These are phyloP conservation scores for Leguminivora glycinivorella DNA, from an alignment of 1,140 invertebrate species.

Conservation along the genomic window DNA sequence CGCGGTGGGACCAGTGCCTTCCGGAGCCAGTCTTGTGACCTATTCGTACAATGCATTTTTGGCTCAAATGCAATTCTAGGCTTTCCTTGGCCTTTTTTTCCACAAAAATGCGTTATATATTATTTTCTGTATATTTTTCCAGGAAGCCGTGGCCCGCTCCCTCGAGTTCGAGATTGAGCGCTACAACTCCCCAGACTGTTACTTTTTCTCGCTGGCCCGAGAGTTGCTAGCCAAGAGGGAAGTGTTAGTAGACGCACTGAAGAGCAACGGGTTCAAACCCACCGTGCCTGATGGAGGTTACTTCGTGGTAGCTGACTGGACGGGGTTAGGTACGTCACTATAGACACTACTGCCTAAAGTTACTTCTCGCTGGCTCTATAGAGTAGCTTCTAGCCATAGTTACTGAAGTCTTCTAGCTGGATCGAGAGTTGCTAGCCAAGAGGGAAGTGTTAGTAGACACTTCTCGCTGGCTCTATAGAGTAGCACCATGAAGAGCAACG, in stretches of 20 bases:
- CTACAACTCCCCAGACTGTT: slow-evolving; percentile 89
- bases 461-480: too few species aligned
- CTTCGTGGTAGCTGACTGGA: slow-evolving; percentile 97
- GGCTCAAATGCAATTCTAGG: too few species aligned
- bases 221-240: slow-evolving; percentile 93
- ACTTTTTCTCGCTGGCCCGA: slow-evolving; percentile 88
- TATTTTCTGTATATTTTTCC: too few species aligned
- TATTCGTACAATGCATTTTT: too few species aligned
- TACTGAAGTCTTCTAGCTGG: slow-evolving; percentile 87
- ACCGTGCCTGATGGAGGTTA: slow-evolving; percentile 98
- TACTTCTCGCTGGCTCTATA: too few species aligned
- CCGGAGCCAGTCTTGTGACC: too few species aligned
- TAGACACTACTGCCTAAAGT: too few species aligned
- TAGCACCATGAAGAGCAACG: slow-evolving; percentile 87
- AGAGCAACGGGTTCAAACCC: slow-evolving; percentile 91
- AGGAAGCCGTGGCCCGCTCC: slow-evolving; percentile 95
- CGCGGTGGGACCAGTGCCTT: too few species aligned
- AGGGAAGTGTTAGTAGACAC: slow-evolving; percentile 91
- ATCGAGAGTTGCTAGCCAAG: slow-evolving; percentile 89
- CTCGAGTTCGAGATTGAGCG: slow-evolving; percentile 92
- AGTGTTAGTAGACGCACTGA: slow-evolving; percentile 88
- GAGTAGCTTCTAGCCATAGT: too few species aligned
- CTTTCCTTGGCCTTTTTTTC: too few species aligned
- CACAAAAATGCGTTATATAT: too few species aligned
- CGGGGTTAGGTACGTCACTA: slow-evolving; percentile 80